Evolutionary conservation across 2,888 invertebrate species (phyloP).

Genomic region (Ormyrus rosae): DNA sequence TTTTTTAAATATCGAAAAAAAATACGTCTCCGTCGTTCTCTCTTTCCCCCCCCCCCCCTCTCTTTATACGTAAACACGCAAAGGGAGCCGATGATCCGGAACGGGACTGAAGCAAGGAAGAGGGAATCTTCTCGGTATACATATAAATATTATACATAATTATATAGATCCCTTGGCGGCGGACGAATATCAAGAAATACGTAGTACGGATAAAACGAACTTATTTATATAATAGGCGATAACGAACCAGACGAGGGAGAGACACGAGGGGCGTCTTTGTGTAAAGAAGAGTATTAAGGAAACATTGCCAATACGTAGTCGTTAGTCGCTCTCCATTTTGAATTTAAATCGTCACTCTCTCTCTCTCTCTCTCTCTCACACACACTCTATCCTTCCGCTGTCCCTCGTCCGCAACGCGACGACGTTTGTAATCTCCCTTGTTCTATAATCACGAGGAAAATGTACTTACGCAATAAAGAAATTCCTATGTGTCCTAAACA

Average conservation of each 20-base stretch:
- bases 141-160: too few relatives aligned
- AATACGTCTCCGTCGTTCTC: constrained; percentile 22
- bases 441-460: neutral
- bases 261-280: neutral
- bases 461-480: too few relatives aligned
- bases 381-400: neutral
- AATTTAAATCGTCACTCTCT: neutral
- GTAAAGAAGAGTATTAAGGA: neutral
- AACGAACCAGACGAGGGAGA: neutral
- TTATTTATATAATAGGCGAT: constrained; percentile 19
- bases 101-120: neutral
- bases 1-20: constrained; percentile 19
- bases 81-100: neutral
- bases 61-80: constrained; percentile 35
- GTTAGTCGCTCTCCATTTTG: constrained; percentile 17
- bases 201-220: constrained; percentile 40
- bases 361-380: constrained; percentile 7
- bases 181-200: constrained; percentile 39
- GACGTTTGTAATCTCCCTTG: neutral
- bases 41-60: constrained; percentile 17
- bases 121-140: too few relatives aligned
- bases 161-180: neutral
- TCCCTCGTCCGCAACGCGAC: neutral
- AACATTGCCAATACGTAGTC: constrained; percentile 20
- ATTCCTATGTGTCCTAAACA: too few relatives aligned